Evolutionary conservation across 1,140 invertebrate species (phyloP).

Genomic region (Cydia fagiglandana): DNA sequence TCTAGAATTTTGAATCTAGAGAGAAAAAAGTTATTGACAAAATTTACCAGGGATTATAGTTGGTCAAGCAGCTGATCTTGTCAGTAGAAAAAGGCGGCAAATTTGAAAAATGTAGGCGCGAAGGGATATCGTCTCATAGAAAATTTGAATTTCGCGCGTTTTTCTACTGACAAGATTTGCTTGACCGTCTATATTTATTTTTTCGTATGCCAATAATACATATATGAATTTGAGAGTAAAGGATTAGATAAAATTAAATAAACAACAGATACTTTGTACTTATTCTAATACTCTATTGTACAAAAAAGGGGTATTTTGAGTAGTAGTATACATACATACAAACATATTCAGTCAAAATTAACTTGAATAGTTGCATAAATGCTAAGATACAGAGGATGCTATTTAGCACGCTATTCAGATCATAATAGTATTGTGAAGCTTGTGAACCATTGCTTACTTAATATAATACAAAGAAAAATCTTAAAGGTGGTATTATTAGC

Average conservation of each 20-base stretch:
- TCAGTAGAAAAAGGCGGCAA: too few relatives aligned
- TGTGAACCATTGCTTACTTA: background rate
- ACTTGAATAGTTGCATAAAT: constrained; percentile 65
- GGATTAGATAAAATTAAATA: background rate
- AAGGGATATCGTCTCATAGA: too few relatives aligned
- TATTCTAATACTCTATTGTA: constrained; percentile 65
- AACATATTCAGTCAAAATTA: constrained; percentile 70
- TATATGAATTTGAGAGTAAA: too few relatives aligned
- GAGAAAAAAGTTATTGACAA: too few relatives aligned
- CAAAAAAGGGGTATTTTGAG: constrained; percentile 60
- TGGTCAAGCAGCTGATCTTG: too few relatives aligned
- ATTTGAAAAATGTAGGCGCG: too few relatives aligned
- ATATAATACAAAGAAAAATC: constrained; percentile 19
- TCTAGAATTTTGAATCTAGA: too few relatives aligned
- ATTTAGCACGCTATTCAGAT: constrained; percentile 49
- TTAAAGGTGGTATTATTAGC: background rate
- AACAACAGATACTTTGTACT: constrained; percentile 35
- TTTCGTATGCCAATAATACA: too few relatives aligned
- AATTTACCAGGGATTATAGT: too few relatives aligned
- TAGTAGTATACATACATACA: constrained; percentile 58
- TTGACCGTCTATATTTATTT: too few relatives aligned
- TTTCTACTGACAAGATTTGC: too few relatives aligned
- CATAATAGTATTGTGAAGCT: constrained; percentile 21
- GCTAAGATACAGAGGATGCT: constrained; percentile 50
- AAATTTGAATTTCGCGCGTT: too few relatives aligned